Percentiles rank a stretch among this genome's conserved stretches.
Evolutionary conservation across 1,140 invertebrate genomes (phyloP).

Genomic region (Camponotus vicinus): DNA sequence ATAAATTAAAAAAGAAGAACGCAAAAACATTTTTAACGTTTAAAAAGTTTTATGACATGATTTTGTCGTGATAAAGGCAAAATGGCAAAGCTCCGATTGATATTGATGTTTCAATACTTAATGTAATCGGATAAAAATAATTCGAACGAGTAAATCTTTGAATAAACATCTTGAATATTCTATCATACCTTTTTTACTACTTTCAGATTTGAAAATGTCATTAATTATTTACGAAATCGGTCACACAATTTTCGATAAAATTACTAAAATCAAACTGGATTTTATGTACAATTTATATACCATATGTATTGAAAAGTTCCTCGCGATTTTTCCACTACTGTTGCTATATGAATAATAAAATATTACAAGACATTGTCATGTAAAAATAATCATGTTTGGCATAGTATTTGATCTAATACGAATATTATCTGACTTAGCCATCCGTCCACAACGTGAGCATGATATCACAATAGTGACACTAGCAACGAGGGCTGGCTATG

Average conservation of each 20-base stretch:
- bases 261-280: slow-evolving; percentile 10
- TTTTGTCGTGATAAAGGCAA: slow-evolving; percentile 5
- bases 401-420: slow-evolving; percentile 35
- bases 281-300: background rate
- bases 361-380: background rate
- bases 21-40: slow-evolving; percentile 16
- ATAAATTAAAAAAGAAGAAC: slow-evolving; percentile 39
- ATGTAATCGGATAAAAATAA: background rate
- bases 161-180: background rate
- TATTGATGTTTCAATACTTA: slow-evolving; percentile 31
- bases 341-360: background rate
- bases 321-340: background rate
- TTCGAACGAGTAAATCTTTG: background rate
- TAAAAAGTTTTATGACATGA: slow-evolving; percentile 7
- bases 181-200: background rate
- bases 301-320: background rate
- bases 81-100: background rate
- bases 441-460: slow-evolving; percentile 51
- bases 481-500: slow-evolving; percentile 26
- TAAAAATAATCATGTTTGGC: slow-evolving; percentile 20
- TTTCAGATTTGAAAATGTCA: background rate
- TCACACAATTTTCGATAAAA: background rate
- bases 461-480: slow-evolving; percentile 62
- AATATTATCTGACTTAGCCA: slow-evolving; percentile 64
- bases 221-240: slow-evolving; percentile 24